Base-by-base conservation (phyloP, 1,140 invertebrate species). In the Drosophila micromelanica region DNA sequence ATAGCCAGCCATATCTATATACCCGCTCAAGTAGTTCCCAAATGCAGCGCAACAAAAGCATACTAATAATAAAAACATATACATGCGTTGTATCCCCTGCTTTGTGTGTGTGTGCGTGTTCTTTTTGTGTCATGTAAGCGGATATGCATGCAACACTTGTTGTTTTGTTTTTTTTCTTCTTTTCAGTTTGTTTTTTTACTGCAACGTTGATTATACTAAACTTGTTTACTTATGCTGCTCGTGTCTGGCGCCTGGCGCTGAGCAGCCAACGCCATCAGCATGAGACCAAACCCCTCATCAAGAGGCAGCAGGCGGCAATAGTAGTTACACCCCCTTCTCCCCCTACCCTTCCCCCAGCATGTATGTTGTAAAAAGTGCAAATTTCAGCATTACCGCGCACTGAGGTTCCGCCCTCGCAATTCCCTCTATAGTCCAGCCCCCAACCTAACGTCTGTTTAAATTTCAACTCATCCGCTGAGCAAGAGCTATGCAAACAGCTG, bases 11-110 rank as follows among this genome's bases (percentile, higher is more conserved):
- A 49, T n/a, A 49, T 49, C 40, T 17, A 6, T 17, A 17, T 37
- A 69, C n/a, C 3, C 43, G 54, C 15, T 55, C 63, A 43, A 52
- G 37, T 37, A 20, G 69, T 65, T 38, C 57, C 70, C 77, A 85
- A 85, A 77, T 80, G 80, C 80, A 85, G 82, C 73, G 45, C 65
- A 73, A 61, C 77, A 72, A 84, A 73, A 79, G 80, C 76, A 73
- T 67, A 84, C 84, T 87, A 87, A 87, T 87, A 87, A 87, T 89
- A 87, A 87, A 87, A 87, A 87, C 82, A 87, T 86, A 82, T 82
- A 69, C 49, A 40, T 60, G 73, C 60, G 60, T 79, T 55, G 73
- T 77, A 73, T 68, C 13, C 72, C 38, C 43, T 45, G 12, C 37
- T 38, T 32, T 17, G 27, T 46, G 32, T 49, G 45, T 45, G 32